Evolutionary conservation across 2,113 vertebrate species (phyloP).

Genomic region (Amblyopsis rosae): DNA sequence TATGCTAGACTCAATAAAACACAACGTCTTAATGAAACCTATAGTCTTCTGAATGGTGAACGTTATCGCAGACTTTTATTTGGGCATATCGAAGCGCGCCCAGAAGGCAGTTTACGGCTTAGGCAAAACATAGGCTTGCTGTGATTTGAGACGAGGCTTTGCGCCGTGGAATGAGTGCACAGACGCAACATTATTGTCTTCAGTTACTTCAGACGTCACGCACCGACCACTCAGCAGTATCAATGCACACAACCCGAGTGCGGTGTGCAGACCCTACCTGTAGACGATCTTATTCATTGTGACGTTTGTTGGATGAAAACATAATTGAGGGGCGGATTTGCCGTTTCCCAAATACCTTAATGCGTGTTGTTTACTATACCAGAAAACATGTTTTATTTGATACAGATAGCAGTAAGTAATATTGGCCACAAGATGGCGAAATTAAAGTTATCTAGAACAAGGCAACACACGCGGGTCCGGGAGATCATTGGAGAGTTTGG

Average conservation of each 20-base stretch:
- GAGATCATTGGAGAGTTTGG: not conserved
- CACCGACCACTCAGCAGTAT: conserved; percentile 29
- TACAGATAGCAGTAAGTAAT: not conserved
- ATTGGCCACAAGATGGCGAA: not conserved
- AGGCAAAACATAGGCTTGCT: not conserved
- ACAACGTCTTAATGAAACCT: no score
- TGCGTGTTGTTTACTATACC: not conserved
- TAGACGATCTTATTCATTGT: not conserved
- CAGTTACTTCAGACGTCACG: conserved; percentile 22
- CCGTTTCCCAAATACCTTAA: not conserved
- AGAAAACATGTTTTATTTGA: no score
- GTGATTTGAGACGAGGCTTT: conserved; percentile 32
- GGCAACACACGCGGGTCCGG: not conserved
- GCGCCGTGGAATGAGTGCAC: not conserved
- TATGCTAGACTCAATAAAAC: no score
- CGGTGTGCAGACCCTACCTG: not conserved
- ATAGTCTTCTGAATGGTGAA: no score
- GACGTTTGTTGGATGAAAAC: no score
- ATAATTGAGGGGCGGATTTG: no score
- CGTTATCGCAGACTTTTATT: no score
- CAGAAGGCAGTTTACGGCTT: no score
- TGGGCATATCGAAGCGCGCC: no score
- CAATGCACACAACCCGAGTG: conserved; percentile 8
- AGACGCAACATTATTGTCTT: conserved; percentile 43
- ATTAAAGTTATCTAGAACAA: not conserved